phyloP scores from a whole-genome alignment of 2,113 vertebrate species.

The Syngnathus scovelli region DNA sequence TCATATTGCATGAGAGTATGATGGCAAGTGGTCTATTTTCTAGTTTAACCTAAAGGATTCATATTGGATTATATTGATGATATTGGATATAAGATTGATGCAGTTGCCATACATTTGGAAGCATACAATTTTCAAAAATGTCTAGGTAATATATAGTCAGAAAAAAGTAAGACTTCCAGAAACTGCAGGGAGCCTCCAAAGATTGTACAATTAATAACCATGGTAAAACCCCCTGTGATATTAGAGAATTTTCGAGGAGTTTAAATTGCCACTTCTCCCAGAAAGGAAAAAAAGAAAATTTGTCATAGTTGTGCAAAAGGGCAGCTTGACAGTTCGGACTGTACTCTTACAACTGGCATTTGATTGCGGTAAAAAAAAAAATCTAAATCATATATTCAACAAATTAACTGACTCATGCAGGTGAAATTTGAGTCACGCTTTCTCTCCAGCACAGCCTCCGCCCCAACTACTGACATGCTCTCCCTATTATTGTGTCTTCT shows the following conservation, averaged over 20 bases:
- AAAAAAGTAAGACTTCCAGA: neutral
- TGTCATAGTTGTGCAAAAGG: too few species aligned
- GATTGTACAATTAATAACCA: neutral
- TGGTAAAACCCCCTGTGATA: neutral
- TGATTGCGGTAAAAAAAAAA: conserved; percentile 25
- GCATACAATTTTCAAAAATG: neutral
- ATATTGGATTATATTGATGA: neutral
- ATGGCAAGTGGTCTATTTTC: neutral
- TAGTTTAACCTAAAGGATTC: neutral
- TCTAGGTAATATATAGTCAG: neutral
- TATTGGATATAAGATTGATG: too few species aligned
- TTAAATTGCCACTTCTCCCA: neutral
- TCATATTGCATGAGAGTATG: neutral
- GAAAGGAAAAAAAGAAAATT: too few species aligned
- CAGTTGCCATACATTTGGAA: neutral
- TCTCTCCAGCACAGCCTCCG: conserved; percentile 9
- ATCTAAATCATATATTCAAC: neutral
- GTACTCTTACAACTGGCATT: neutral
- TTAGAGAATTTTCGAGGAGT: neutral
- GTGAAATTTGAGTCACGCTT: conserved; percentile 13
- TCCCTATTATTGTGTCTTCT: conserved; percentile 54
- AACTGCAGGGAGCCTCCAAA: neutral
- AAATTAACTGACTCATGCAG: conserved; percentile 26
- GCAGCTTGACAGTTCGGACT: too few species aligned
- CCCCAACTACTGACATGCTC: neutral